Evolutionary conservation across 2,113 vertebrate species (phyloP), one percentile per base, ranked within the genome.

Genomic region (Sula dactylatra): DNA sequence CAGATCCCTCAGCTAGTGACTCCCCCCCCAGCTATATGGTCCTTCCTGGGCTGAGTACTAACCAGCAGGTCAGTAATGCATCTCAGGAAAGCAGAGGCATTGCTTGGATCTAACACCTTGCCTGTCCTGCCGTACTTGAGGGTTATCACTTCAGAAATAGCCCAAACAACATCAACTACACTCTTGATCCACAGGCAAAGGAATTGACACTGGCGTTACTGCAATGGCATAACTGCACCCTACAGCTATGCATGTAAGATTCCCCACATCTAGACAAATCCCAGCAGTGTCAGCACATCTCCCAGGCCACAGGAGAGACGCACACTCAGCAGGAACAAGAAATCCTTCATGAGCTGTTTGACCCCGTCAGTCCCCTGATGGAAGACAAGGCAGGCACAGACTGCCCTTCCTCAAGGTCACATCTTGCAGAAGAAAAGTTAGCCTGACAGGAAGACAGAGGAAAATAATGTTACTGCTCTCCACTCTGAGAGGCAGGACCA

Each of bases 1-100:
- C 1, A 1, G 19, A 54, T 54, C 18, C 38, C 47, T 45, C 54
- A 77, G 49, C 10, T 29, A 42, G 5, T 0, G 2, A 22, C 17
- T 59, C 18, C 16, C 24, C 7, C 11, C n/a, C n/a, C 73, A 42
- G 64, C 6, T 59, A 16, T 0, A 1, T 5, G 11, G 9, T 55
- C 29, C 36, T 73, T 82, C 20, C 70, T 32, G 59, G 25, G 59
- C 22, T 27, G 29, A 90, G 26, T 9, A 42, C 1, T 1, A 13
- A 66, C 34, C 45, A 66, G 21, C 45, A 52, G 7, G 29, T 59
- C 38, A 34, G 49, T 27, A 72, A 34, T 3, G 4, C 18, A 49
- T 9, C 14, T 61, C 14, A 6, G 40, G 26, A 78, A 84, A 65
- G n/a, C 40, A 26, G 27, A 10, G 8, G 6, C 29, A n/a, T 29